Base-by-base conservation (phyloP, 2,113 vertebrate species). In the Anguilla rostrata region DNA sequence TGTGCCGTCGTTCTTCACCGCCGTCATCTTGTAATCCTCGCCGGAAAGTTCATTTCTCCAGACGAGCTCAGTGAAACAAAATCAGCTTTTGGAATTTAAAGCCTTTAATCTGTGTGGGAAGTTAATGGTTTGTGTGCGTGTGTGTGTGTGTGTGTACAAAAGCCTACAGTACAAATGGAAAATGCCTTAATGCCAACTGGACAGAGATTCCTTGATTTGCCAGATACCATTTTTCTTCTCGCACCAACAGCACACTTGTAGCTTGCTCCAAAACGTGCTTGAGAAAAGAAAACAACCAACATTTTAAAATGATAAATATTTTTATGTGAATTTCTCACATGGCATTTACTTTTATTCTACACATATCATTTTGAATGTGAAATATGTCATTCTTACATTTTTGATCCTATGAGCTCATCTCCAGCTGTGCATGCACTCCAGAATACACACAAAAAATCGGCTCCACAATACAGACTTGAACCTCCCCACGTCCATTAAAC, bases 381-480 rank as follows among this genome's bases (percentile, higher is more conserved):
- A 95, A 95, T 92, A 92, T 83, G 49, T 57, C 53, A 29, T 26
- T 83, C 78, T 80, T 80, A 80, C 78, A 80, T 40, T 18, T 34
- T 40, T 79, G 92, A 88, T 18, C 14, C 14, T 91, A 94, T 88
- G 91, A 75, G 88, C 90, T 87, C 87, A 93, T 91, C 90, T 87
- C 92, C 91, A 94, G 90, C 92, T 91, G 92, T 41, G 94, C 94
- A 98, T 98, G 97, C 97, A 97, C 93, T 95, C 97, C 93, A 95
- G 95, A 95, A 95, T 93, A 93, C 94, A 63, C 60, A 63, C 95
- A 95, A 97, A 96, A 93, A 96, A 46, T 5, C 89, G 96, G 93
- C 92, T 96, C 93, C 94, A 97, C 96, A 0, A 80, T 94, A 95
- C 91, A 95, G 96, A 94, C 91, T 95, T 92, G 92, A 93, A 90